phyloP scores from a whole-genome alignment of 1,140 invertebrate species.

The Pemphigus obesinymphae region DNA sequence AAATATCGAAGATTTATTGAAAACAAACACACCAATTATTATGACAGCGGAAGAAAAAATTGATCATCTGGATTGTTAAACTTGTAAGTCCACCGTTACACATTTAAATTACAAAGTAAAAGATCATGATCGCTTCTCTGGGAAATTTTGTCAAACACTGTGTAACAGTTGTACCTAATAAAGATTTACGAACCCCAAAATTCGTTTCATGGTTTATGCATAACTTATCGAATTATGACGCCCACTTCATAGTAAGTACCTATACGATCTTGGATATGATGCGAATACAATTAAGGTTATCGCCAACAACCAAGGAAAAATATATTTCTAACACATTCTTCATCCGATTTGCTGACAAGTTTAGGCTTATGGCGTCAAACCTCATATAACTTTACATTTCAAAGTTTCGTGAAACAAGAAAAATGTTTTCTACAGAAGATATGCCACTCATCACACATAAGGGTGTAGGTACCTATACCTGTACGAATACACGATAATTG shows the following conservation, averaged over 20 bases:
- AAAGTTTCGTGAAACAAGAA: not conserved
- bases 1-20: too few relatives aligned
- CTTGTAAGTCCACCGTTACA: not conserved
- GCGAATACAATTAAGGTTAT: not conserved
- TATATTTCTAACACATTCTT: not conserved
- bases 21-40: not conserved
- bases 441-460: too few relatives aligned
- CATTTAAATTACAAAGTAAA: not conserved
- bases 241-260: not conserved
- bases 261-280: too few relatives aligned
- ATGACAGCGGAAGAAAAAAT: not conserved
- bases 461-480: not conserved
- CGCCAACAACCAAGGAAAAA: not conserved
- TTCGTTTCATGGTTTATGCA: not conserved
- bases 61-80: not conserved
- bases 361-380: not conserved
- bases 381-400: not conserved
- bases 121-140: not conserved
- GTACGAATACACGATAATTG: not conserved
- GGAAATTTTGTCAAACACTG: not conserved
- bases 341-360: too few relatives aligned
- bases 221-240: not conserved
- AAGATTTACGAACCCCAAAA: not conserved
- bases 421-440: not conserved
- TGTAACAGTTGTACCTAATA: not conserved